Evolutionary conservation across 2,797 vertebrate species (phyloP), one percentile per base, ranked within the genome.

Genomic region (Rhodeus uyekii): DNA sequence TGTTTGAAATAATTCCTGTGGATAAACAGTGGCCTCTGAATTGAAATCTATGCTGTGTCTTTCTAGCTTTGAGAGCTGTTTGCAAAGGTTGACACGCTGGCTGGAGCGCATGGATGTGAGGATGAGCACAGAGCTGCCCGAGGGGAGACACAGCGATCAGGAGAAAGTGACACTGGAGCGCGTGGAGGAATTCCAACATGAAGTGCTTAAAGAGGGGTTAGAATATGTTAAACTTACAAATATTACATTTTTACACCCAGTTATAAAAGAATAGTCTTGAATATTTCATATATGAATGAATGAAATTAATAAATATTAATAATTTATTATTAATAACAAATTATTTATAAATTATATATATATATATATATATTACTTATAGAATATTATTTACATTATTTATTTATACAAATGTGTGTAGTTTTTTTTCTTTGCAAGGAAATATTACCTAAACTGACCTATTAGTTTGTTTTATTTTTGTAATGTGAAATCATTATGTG

Each of bases 191-290:
- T 97, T 97, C 88, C 93, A 97, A 68, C 96, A 97, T 87, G 96
- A 98, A 85, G 90, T 96, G 42, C 92, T 98, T 76, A 95, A 95
- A 89, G 96, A 97, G 89, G 97, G 97, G 98, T 99, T 89, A n/a
- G 67, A 6, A n/a, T 50, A 24, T 3, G 71, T 74, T 38, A 38
- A 72, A 72, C 2, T 4, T 18, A 34, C 32, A n/a, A 71, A 50
- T 19, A 76, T n/a, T n/a, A n/a, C n/a, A n/a, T n/a, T n/a, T n/a
- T n/a, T n/a, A n/a, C n/a, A n/a, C n/a, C n/a, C n/a, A n/a, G n/a
- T n/a, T n/a, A n/a, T n/a, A n/a, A n/a, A n/a, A n/a, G n/a, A n/a
- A n/a, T n/a, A n/a, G n/a, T n/a, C n/a, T n/a, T n/a, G n/a, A n/a
- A n/a, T n/a, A 22, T 22, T 50, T 18, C 0, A 27, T 14, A 14